Evolutionary conservation across 2,888 invertebrate genomes (phyloP).

Genomic region (Brachylomia viminalis): DNA sequence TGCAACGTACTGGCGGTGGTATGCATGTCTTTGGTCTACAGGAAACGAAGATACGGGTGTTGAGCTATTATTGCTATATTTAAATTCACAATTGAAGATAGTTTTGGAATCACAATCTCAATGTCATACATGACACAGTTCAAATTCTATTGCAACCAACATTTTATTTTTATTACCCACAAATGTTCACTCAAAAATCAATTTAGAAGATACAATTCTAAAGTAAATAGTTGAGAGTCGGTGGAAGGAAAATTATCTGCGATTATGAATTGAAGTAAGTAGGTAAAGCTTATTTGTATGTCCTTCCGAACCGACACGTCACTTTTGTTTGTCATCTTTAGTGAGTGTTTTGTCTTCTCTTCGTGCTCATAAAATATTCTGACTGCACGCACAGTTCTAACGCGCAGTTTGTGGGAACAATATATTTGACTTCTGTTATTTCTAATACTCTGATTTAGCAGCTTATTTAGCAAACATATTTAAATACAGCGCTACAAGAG

Average conservation of each 20-base stretch:
- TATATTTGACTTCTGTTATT: background rate
- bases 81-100: background rate
- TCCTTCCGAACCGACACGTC: background rate
- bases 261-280: background rate
- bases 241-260: background rate
- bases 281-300: background rate
- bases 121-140: background rate
- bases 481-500: background rate
- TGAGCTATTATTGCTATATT: background rate
- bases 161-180: too few relatives aligned
- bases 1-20: constrained; percentile 15
- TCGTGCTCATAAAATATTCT: background rate
- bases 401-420: background rate
- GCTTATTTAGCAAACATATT: background rate
- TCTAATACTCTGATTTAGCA: background rate
- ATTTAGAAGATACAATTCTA: background rate
- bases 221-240: background rate
- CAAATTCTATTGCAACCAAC: background rate
- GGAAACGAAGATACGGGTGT: constrained; percentile 11
- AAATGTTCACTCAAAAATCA: background rate
- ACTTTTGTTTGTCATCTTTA: background rate
- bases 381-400: too few relatives aligned
- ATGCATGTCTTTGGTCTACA: constrained; percentile 48
- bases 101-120: too few relatives aligned
- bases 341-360: background rate